phyloP scores from a whole-genome alignment of 2,797 vertebrate species.

The Lithobates sylvaticus region DNA sequence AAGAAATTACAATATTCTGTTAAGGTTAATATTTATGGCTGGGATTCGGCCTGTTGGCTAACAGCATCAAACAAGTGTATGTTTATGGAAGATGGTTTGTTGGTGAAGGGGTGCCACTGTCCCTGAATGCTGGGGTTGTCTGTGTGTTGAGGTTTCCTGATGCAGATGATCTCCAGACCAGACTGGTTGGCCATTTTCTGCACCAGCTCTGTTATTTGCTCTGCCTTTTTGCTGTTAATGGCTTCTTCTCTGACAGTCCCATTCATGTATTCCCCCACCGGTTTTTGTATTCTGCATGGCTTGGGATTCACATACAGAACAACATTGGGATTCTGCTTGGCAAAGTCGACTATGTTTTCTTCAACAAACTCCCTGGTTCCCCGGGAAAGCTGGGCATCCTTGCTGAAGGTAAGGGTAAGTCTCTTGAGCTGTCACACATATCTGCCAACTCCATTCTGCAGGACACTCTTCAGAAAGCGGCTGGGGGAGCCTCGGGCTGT shows the following conservation, averaged over 20 bases:
- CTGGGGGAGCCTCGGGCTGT: conserved; percentile 87
- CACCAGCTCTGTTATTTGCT: conserved; percentile 83
- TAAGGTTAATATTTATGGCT: too few relatives aligned
- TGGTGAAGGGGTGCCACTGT: conserved; percentile 96
- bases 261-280: too few relatives aligned
- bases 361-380: too few relatives aligned
- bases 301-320: too few relatives aligned
- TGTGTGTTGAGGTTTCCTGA: conserved; percentile 94
- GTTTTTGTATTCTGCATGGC: too few relatives aligned
- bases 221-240: conserved; percentile 80
- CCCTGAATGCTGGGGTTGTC: conserved; percentile 93
- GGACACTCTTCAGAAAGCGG: conserved; percentile 88
- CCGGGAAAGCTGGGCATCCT: conserved; percentile 78
- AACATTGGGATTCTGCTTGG: too few relatives aligned
- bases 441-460: conserved; percentile 91
- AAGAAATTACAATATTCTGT: too few relatives aligned
- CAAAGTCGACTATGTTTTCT: too few relatives aligned
- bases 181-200: conserved; percentile 88
- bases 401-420: conserved; percentile 88
- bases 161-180: conserved; percentile 90
- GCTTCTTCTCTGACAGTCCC: conserved; percentile 86
- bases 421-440: conserved; percentile 93
- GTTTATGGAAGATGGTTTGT: conserved; percentile 78
- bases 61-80: conserved; percentile 60
- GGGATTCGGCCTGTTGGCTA: conserved; percentile 53